Conservation (phyloP, 2,888 invertebrate species). For the Adineta ricciae region DNA sequence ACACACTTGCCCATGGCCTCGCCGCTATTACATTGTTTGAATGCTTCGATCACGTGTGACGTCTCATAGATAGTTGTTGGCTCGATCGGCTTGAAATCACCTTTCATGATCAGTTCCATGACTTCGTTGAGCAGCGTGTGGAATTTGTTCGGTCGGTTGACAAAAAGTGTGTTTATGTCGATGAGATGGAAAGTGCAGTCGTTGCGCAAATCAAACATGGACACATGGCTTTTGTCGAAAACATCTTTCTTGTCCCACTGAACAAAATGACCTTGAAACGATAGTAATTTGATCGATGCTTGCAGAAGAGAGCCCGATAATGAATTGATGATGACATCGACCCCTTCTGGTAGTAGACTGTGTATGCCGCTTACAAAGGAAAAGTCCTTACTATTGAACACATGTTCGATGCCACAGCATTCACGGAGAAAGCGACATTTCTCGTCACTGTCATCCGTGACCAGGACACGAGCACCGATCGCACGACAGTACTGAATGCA, state of each 20-base stretch:
- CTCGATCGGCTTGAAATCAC: not conserved
- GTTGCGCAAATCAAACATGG: not conserved
- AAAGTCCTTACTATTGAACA: not conserved
- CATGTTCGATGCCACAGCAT: not conserved
- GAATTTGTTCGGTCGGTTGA: accelerated
- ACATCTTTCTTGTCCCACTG: not conserved
- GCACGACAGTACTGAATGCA: slow-evolving; percentile 26
- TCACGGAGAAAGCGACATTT: not conserved
- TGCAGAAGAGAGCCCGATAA: not conserved
- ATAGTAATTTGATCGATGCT: not conserved
- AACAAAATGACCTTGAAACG: not conserved
- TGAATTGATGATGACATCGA: not conserved
- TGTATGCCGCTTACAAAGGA: not conserved
- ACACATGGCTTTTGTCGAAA: not conserved
- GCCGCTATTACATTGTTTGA: accelerated
- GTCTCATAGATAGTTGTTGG: not conserved
- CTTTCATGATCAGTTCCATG: not conserved
- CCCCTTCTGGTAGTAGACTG: not conserved
- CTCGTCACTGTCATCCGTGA: not conserved
- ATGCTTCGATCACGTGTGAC: not conserved
- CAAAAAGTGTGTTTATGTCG: not conserved
- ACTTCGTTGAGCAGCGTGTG: not conserved
- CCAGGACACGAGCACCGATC: not conserved
- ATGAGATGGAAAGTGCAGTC: not conserved
- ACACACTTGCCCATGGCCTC: not conserved